These are phyloP conservation scores for Limnephilus auricula DNA, from an alignment of 2,888 invertebrate species.

Conservation along the genomic window DNA sequence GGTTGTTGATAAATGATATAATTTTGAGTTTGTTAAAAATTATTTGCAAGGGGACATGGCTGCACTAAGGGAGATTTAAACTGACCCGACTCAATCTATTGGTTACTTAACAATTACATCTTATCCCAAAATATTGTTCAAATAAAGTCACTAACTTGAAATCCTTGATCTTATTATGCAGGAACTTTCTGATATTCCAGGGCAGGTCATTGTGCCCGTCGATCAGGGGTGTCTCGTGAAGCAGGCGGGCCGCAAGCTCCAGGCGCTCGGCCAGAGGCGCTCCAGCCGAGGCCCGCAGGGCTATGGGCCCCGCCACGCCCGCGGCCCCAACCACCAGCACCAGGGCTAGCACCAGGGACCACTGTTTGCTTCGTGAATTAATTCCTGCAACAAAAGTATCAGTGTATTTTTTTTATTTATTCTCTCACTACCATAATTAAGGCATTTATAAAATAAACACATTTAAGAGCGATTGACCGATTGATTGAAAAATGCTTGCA, in stretches of 20 bases:
- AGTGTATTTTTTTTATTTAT: no score
- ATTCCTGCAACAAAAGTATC: constrained; percentile 72
- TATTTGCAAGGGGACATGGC: no score
- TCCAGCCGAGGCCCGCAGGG: constrained; percentile 86
- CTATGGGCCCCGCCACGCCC: constrained; percentile 88
- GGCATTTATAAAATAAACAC: no score
- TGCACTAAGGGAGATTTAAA: no score
- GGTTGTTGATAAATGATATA: no score
- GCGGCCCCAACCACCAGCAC: constrained; percentile 88
- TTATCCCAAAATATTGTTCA: neutral
- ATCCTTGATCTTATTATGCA: constrained; percentile 91
- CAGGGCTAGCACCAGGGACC: constrained; percentile 87
- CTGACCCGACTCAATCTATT: neutral
- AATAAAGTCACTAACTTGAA: constrained; percentile 80
- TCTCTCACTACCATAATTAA: no score
- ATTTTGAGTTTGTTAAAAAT: no score
- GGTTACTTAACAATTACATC: neutral
- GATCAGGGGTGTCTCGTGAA: constrained; percentile 87
- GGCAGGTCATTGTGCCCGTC: constrained; percentile 95
- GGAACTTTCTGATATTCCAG: constrained; percentile 93
- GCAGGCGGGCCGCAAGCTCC: constrained; percentile 84
- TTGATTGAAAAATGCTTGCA: no score
- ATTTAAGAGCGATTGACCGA: no score
- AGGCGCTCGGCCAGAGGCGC: constrained; percentile 87
- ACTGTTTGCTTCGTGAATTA: constrained; percentile 81